These are phyloP conservation scores for Drosophila lacicola DNA, from an alignment of 2,888 invertebrate genomes.

Conservation along the genomic window DNA sequence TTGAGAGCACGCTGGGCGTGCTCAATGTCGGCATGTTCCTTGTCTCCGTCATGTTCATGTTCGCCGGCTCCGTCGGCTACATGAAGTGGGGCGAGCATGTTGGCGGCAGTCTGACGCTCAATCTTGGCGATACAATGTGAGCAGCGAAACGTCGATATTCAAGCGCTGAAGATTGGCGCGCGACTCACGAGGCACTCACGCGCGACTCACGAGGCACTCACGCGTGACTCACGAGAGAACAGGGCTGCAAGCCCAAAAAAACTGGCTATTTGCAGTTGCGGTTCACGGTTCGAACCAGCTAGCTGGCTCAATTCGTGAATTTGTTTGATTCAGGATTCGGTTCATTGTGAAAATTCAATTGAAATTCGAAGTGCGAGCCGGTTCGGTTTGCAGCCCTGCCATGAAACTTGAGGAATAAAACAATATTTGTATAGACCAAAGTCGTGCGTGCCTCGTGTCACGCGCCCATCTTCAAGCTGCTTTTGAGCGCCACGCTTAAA, in stretches of 20 bases:
- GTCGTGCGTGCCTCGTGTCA: neutral
- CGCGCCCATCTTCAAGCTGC: slow-evolving; percentile 10
- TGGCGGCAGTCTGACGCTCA: slow-evolving; percentile 94
- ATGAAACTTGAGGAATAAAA: no score
- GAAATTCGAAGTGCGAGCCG: no score
- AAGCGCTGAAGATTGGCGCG: slow-evolving; percentile 2
- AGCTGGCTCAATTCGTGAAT: no score
- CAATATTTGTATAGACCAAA: no score
- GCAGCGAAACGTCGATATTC: slow-evolving; percentile 20
- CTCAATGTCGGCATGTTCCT: slow-evolving; percentile 93
- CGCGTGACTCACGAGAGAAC: no score
- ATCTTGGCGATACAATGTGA: slow-evolving; percentile 87
- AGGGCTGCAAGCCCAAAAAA: no score
- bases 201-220: no score
- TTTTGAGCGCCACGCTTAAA: neutral
- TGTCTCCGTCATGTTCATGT: slow-evolving; percentile 91
- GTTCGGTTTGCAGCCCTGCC: no score
- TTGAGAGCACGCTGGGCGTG: slow-evolving; percentile 93
- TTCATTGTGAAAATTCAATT: no score
- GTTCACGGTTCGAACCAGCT: no score
- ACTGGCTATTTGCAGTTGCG: no score
- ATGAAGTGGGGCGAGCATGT: slow-evolving; percentile 94
- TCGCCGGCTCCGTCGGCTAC: slow-evolving; percentile 95
- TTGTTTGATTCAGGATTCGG: no score
- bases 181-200: neutral